These are phyloP conservation scores for Porites evermanni DNA, from an alignment of 92 coral and sea anemone species.

Conservation along the genomic window DNA sequence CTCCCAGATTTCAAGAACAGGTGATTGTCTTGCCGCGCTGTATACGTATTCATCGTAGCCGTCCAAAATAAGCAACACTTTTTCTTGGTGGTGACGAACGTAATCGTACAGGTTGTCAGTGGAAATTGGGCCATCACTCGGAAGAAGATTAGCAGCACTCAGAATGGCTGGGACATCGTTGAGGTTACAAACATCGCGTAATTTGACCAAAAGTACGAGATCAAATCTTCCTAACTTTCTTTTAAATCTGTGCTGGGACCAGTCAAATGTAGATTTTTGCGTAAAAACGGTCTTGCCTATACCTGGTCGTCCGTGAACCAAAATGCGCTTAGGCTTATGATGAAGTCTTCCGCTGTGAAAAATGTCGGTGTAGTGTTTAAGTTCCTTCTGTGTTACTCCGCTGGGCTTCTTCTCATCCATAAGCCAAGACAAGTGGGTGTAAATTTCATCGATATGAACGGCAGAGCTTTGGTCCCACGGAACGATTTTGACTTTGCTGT, in stretches of 20 bases:
- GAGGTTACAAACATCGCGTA: not conserved
- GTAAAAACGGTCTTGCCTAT: not conserved
- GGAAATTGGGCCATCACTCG: not conserved
- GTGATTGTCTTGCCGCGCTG: not conserved
- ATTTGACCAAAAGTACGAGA: not conserved
- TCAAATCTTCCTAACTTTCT: not conserved
- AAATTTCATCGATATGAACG: too few species aligned
- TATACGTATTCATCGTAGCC: conserved; percentile 7
- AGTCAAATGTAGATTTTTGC: not conserved
- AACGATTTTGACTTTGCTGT: too few species aligned
- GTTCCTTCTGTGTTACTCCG: too few species aligned
- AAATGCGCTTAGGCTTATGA: too few species aligned
- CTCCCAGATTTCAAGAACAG: not conserved
- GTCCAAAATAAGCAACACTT: conserved; percentile 1
- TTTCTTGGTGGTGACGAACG: not conserved
- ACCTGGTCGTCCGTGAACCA: not conserved
- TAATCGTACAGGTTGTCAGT: not conserved
- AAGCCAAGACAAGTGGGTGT: too few species aligned
- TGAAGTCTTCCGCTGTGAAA: too few species aligned
- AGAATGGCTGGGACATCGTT: not conserved
- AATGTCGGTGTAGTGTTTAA: too few species aligned
- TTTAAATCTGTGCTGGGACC: not conserved
- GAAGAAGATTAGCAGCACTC: not conserved
- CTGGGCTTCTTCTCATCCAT: too few species aligned
- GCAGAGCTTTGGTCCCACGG: too few species aligned